Conservation (phyloP, 2,113 vertebrate genomes). For the Phodopus roborovskii region DNA sequence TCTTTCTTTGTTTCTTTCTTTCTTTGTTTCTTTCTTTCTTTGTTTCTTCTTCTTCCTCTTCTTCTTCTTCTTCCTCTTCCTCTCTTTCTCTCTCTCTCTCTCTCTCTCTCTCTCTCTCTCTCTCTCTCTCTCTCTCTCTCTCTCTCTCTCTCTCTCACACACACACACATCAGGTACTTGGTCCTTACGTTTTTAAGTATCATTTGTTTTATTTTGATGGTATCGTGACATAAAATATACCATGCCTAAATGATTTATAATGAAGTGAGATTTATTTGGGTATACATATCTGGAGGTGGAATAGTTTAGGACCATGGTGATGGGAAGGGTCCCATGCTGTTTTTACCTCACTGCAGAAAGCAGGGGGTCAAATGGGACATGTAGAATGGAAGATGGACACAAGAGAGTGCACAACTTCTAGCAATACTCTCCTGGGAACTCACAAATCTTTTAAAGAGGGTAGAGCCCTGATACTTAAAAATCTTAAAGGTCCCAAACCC, state of each 20-base stretch:
- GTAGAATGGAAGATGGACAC: not conserved
- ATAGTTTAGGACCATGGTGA: not conserved
- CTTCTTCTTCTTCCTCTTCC: not conserved
- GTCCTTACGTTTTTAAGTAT: not conserved
- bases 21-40: not conserved
- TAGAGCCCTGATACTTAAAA: not conserved
- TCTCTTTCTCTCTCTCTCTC: not conserved
- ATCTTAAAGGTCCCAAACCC: not conserved
- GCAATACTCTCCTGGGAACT: not conserved
- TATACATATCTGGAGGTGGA: not conserved
- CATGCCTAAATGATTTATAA: not conserved
- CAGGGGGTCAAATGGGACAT: not conserved
- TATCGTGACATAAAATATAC: not conserved
- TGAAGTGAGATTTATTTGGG: not conserved
- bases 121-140: not conserved
- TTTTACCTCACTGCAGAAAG: not conserved
- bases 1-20: not conserved
- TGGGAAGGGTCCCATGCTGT: not conserved
- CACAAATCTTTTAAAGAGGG: not conserved
- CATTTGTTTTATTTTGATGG: not conserved
- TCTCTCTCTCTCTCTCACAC: too few species aligned
- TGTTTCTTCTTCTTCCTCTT: too few species aligned
- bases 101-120: not conserved
- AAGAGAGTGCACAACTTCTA: not conserved
- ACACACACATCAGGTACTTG: not conserved